phyloP scores from a whole-genome alignment of 1,140 invertebrate species.

The Arion vulgaris region DNA sequence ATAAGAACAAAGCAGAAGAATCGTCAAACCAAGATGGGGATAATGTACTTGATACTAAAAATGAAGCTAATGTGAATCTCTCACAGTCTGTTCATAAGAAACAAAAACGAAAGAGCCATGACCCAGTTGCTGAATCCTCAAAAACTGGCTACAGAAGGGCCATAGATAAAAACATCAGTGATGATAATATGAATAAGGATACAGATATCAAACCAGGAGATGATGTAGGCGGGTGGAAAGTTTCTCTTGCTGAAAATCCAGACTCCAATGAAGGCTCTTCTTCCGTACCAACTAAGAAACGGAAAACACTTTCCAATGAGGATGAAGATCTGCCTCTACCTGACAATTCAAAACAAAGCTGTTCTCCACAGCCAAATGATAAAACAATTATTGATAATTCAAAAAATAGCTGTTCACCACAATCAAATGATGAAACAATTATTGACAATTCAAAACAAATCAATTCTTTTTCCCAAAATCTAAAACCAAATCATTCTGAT shows the following conservation, averaged over 20 bases:
- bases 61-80: background rate
- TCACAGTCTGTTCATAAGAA: background rate
- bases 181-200: background rate
- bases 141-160: too few relatives aligned
- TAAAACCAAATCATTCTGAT: background rate
- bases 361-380: background rate
- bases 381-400: too few relatives aligned
- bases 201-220: background rate
- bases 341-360: background rate
- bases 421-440: background rate
- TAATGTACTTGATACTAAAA: background rate
- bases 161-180: background rate
- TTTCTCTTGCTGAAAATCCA: slow-evolving; percentile 21
- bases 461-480: background rate
- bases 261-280: background rate
- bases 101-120: background rate
- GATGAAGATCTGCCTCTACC: background rate
- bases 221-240: slow-evolving; percentile 21
- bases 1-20: background rate
- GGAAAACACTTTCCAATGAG: background rate
- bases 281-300: background rate
- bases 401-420: background rate
- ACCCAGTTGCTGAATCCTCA: background rate
- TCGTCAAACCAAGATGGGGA: background rate
- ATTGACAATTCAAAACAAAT: background rate